phyloP scores from a whole-genome alignment of 2,797 vertebrate genomes.

The Parambassis ranga region DNA sequence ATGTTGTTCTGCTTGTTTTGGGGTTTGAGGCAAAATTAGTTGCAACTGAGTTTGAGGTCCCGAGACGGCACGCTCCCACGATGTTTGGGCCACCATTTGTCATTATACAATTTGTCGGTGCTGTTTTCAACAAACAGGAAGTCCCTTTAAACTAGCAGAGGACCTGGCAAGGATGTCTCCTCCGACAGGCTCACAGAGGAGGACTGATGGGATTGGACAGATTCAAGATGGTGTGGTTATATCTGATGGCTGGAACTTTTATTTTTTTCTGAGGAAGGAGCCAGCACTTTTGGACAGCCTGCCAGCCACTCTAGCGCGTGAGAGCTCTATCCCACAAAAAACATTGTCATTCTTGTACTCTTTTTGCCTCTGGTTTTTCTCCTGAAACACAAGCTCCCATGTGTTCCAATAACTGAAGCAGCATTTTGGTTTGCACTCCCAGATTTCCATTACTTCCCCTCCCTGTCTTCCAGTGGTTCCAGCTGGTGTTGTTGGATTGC shows the following conservation, averaged over 20 bases:
- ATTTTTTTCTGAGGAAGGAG: constrained; percentile 45
- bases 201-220: constrained; percentile 75
- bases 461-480: constrained; percentile 71
- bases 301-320: constrained; percentile 54
- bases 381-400: constrained; percentile 61
- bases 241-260: constrained; percentile 66
- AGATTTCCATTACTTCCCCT: constrained; percentile 68
- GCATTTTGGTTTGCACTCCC: constrained; percentile 62
- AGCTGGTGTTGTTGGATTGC: constrained; percentile 74
- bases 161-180: constrained; percentile 60
- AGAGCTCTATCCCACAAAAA: constrained; percentile 67
- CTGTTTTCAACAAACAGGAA: constrained; percentile 78
- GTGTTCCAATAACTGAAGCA: constrained; percentile 68
- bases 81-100: constrained; percentile 71
- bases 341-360: constrained; percentile 69
- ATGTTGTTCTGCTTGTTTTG: constrained; percentile 76
- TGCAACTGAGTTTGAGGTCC: constrained; percentile 74
- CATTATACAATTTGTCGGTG: constrained; percentile 82
- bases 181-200: constrained; percentile 48
- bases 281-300: constrained; percentile 60
- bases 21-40: constrained; percentile 75
- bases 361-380: constrained; percentile 70
- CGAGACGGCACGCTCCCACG: constrained; percentile 62
- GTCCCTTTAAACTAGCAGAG: constrained; percentile 63
- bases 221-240: constrained; percentile 78